phyloP scores from a whole-genome alignment of 2,888 invertebrate genomes.

The Nomada hirtipes region DNA sequence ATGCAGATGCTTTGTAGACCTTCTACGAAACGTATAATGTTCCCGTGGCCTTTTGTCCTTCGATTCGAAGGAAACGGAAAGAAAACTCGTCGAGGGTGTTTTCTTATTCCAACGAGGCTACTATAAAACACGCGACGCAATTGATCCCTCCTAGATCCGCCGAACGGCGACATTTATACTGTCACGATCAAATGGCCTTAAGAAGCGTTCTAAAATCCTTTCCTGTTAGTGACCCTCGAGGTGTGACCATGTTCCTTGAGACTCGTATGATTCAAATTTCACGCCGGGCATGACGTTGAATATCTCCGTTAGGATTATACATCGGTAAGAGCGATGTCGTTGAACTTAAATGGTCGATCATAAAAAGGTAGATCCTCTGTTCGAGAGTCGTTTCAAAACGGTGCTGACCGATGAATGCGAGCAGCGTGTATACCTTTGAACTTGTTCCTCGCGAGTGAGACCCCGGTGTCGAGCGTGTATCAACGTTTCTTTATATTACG shows the following conservation, averaged over 20 bases:
- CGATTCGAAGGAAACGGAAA: background rate
- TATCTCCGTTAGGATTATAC: slow-evolving; percentile 73
- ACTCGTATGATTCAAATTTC: slow-evolving; percentile 60
- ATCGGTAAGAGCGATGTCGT: slow-evolving; percentile 62
- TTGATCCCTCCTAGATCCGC: slow-evolving; percentile 16
- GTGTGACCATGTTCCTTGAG: slow-evolving; percentile 73
- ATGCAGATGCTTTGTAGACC: slow-evolving; percentile 3
- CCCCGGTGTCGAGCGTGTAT: slow-evolving; percentile 50
- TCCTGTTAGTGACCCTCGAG: slow-evolving; percentile 71
- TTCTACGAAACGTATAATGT: slow-evolving; percentile 18
- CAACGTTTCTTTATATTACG: slow-evolving; percentile 35
- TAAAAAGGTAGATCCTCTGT: slow-evolving; percentile 62
- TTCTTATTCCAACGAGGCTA: background rate
- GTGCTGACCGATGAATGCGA: slow-evolving; percentile 61
- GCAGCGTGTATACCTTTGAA: slow-evolving; percentile 69
- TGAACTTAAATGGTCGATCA: slow-evolving; percentile 69
- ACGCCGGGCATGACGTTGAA: slow-evolving; percentile 74
- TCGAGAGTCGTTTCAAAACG: slow-evolving; percentile 54
- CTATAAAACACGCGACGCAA: background rate
- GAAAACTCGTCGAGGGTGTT: background rate
- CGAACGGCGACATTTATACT: slow-evolving; percentile 43
- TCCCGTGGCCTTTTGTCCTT: background rate
- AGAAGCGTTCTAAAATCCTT: slow-evolving; percentile 66
- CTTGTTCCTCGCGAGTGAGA: slow-evolving; percentile 59
- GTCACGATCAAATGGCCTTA: slow-evolving; percentile 43